These are phyloP conservation scores for Cetoscarus ocellatus DNA, from an alignment of 2,797 vertebrate genomes.

Conservation along the genomic window DNA sequence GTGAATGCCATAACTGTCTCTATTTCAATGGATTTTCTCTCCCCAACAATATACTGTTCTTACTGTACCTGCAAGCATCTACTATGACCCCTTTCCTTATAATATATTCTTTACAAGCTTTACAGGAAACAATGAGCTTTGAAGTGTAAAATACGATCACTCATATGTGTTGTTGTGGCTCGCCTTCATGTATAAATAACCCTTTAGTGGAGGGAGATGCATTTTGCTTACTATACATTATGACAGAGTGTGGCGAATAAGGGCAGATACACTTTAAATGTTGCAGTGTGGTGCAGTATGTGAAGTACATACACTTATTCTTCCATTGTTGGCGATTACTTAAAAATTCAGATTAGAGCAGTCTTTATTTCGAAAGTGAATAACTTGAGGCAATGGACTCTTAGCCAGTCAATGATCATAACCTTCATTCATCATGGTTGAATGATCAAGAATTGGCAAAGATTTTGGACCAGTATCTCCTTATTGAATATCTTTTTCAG, in stretches of 20 bases:
- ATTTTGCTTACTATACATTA: slow-evolving; percentile 18
- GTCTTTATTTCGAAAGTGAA: slow-evolving; percentile 16
- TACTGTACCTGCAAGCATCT: slow-evolving; percentile 29
- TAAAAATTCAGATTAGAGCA: slow-evolving; percentile 8
- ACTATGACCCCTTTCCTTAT: slow-evolving; percentile 55
- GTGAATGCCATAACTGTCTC: too few relatives aligned
- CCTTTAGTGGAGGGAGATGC: slow-evolving; percentile 37
- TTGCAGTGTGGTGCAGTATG: neutral
- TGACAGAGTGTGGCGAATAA: neutral
- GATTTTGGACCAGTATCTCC: slow-evolving; percentile 12
- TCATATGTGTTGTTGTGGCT: slow-evolving; percentile 37
- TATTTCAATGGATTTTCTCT: slow-evolving; percentile 1
- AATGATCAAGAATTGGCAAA: slow-evolving; percentile 18
- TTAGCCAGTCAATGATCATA: slow-evolving; percentile 16
- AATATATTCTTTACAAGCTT: slow-evolving; percentile 38
- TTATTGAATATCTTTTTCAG: slow-evolving; percentile 3
- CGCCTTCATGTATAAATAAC: slow-evolving; percentile 45
- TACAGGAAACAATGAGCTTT: slow-evolving; percentile 64
- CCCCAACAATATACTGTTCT: slow-evolving; percentile 18
- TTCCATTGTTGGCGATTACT: slow-evolving; percentile 1
- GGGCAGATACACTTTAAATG: slow-evolving; percentile 16
- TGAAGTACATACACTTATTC: neutral
- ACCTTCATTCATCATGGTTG: slow-evolving; percentile 20
- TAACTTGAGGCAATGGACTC: slow-evolving; percentile 13
- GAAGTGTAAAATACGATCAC: slow-evolving; percentile 68